phyloP scores from a whole-genome alignment of 2,797 vertebrate genomes.

The Enteromius afrohamiltoni region DNA sequence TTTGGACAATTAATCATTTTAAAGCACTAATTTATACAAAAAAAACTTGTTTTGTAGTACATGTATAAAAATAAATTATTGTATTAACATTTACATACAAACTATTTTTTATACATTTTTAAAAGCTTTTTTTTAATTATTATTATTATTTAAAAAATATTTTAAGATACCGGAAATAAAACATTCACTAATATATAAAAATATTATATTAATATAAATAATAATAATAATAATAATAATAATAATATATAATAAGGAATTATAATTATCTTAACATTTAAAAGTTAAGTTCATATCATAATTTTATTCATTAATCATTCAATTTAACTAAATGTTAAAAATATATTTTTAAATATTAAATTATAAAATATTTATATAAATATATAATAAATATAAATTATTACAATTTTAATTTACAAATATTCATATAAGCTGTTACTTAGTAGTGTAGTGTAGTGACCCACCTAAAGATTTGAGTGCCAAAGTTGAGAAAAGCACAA shows the following conservation, averaged over 20 bases:
- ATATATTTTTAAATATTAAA: background rate
- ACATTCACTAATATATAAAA: too few species aligned
- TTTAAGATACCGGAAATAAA: too few species aligned
- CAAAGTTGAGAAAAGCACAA: conserved; percentile 87
- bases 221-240: background rate
- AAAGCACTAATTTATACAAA: too few species aligned
- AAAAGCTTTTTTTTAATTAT: too few species aligned
- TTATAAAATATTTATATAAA: background rate
- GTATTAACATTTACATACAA: background rate
- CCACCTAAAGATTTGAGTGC: conserved; percentile 90
- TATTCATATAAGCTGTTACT: background rate
- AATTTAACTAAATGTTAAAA: background rate
- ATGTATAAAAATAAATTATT: background rate
- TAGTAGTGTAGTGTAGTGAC: conserved; percentile 33
- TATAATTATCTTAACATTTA: background rate
- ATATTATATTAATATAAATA: too few species aligned
- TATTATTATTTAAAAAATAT: too few species aligned
- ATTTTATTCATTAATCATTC: background rate
- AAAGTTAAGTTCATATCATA: background rate
- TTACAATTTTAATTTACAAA: background rate
- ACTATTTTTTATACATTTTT: too few species aligned
- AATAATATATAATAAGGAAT: background rate
- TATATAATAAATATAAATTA: background rate
- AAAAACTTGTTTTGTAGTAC: background rate
- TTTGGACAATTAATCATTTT: too few species aligned